Evolutionary conservation across 1,140 invertebrate genomes (phyloP), one percentile per base, ranked within the genome.

Genomic region (Pseudomyrmex cubaensis): DNA sequence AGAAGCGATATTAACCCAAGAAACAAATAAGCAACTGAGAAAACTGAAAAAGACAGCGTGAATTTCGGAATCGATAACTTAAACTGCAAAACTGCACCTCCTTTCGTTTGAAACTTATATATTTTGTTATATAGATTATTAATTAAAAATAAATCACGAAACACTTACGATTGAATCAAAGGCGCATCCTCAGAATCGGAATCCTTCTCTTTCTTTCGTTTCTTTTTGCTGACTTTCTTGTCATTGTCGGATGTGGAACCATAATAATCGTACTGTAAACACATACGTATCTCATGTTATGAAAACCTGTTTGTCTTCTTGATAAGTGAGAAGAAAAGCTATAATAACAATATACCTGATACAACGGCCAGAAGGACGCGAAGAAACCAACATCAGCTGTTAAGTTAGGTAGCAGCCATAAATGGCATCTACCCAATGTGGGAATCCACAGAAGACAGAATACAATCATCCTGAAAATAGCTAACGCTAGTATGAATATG

Each of bases 311-410:
- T 35, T 35, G 35, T 4, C 22, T 20, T 7, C 1, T n/a, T 25
- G 20, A 10, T 12, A 10, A 0, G 48, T 12, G 80, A 9, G 35
- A 0, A 75, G 57, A 78, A 72, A 73, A 57, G 2, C 63, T 35
- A 75, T 20, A 62, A 3, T 0, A 46, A 1, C 59, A 44, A 56
- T 22, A 0, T 74, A 25, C 97, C 93, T 97, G 97, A 95, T 99
- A 99, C 2, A 99, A 95, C 44, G 99, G 99, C 97, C 98, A 98
- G 94, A 99, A 99, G 1, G 99, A 99, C 57, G 99, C 99, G 80
- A 99, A 98, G 95, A 99, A 99, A 52, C 99, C 98, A 63, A 99
- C 99, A 95, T 99, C 99, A 94, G 99, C 99, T 2, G 98, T 99
- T 22, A 99, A 95, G 95, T 99, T 99, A 0, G 99, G 99, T 82